A percentile compares a stretch with the other conserved stretches of the same genome.
phyloP scores from a whole-genome alignment of 2,113 vertebrate species.

The Callipepla squamata region DNA sequence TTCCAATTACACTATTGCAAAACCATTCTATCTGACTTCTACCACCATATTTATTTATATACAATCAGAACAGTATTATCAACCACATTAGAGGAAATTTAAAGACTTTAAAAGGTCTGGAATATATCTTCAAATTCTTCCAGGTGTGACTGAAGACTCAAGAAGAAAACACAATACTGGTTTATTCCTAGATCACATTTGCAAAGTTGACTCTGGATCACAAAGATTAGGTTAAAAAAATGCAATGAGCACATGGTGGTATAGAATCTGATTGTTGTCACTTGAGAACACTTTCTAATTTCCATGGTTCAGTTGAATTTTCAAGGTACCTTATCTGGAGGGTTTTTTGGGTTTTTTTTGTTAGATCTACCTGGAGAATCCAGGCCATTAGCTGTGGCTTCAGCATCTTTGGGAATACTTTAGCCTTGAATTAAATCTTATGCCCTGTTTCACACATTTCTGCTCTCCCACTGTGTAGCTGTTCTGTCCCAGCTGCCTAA shows the following conservation, averaged over 20 bases:
- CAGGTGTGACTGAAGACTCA: not conserved
- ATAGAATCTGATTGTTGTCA: not conserved
- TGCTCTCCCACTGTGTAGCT: not conserved
- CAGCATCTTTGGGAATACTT: conserved; percentile 13
- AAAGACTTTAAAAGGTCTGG: not conserved
- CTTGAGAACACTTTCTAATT: conserved; percentile 6
- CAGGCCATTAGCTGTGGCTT: not conserved
- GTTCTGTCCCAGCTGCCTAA: conserved; percentile 8
- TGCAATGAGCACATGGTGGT: not conserved
- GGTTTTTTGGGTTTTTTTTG: not conserved
- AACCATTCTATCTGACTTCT: not conserved
- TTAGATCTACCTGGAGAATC: conserved; percentile 5
- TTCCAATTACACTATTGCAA: not conserved
- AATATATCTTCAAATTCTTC: not conserved
- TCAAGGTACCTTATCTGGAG: not conserved
- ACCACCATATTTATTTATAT: conserved; percentile 29
- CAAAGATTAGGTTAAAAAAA: not conserved
- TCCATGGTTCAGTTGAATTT: not conserved
- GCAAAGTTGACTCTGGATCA: not conserved
- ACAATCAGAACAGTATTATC: conserved; percentile 3
- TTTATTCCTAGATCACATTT: not conserved
- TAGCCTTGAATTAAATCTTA: not conserved
- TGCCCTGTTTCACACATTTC: conserved; percentile 7
- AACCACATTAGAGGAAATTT: not conserved
- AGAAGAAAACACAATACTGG: not conserved